Conservation (phyloP, 2,888 invertebrate species). For the Hybos culiciformis region DNA sequence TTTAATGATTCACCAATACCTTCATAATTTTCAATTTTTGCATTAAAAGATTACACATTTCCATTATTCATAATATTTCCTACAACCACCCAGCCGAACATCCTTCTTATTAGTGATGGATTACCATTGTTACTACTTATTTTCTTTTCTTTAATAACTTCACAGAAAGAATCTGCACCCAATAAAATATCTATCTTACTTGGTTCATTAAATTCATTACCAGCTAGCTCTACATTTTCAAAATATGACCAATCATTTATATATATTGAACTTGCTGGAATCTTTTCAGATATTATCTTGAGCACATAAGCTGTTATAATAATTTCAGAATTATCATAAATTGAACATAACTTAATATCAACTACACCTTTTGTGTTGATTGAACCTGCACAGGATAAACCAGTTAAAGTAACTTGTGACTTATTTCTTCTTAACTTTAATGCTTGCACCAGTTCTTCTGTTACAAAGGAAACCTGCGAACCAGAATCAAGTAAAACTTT, state of each 20-base stretch:
- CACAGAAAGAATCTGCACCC: background rate
- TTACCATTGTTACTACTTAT: background rate
- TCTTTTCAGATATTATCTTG: background rate
- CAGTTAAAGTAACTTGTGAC: background rate
- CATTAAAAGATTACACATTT: too few relatives aligned
- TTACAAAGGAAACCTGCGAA: background rate
- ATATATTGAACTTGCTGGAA: background rate
- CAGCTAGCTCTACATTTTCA: background rate
- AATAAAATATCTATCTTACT: background rate
- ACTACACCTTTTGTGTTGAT: background rate
- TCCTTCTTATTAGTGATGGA: background rate
- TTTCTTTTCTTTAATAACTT: background rate
- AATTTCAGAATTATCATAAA: background rate
- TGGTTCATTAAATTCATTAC: background rate
- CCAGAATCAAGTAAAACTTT: background rate
- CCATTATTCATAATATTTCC: background rate
- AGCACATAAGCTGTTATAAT: background rate
- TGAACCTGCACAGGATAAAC: background rate
- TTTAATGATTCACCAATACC: too few relatives aligned
- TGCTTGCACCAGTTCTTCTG: background rate
- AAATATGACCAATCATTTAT: too few relatives aligned
- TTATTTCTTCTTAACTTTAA: background rate
- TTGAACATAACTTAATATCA: background rate
- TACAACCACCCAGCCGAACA: slow-evolving; percentile 1
- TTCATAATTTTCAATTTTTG: too few relatives aligned